Percentiles rank a stretch among this genome's conserved stretches.
Conservation (phyloP, 2,113 vertebrate species). For the Chunga burmeisteri region DNA sequence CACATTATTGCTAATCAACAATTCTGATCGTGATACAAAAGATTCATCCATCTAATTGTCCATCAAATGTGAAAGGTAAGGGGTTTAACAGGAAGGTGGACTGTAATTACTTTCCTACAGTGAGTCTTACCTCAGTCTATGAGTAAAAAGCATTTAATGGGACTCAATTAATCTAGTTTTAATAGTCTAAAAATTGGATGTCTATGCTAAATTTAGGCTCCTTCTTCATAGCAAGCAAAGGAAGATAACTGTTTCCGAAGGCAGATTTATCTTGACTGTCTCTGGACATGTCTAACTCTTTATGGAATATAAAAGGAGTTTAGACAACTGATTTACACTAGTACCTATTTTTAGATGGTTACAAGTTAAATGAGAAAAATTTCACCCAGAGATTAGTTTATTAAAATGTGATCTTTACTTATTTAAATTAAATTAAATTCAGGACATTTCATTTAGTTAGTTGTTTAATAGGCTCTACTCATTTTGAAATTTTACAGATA, state of each 20-base stretch:
- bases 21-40: neutral
- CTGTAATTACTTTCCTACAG: neutral
- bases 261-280: neutral
- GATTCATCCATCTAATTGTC: neutral
- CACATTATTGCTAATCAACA: neutral
- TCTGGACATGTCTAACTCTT: neutral
- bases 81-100: neutral
- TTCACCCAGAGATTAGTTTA: neutral
- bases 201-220: neutral
- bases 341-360: neutral
- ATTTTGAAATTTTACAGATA: neutral
- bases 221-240: neutral
- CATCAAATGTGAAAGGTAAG: neutral
- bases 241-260: neutral
- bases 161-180: neutral
- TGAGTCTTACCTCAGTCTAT: neutral
- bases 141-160: neutral
- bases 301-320: neutral
- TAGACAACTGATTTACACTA: neutral
- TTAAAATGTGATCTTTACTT: neutral
- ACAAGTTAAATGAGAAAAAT: neutral
- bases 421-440: neutral
- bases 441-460: neutral
- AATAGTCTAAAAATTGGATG: neutral
- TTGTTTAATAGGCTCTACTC: neutral